Conservation (phyloP, 2,797 vertebrate species). For the Sebastes kiyomatsui region DNA sequence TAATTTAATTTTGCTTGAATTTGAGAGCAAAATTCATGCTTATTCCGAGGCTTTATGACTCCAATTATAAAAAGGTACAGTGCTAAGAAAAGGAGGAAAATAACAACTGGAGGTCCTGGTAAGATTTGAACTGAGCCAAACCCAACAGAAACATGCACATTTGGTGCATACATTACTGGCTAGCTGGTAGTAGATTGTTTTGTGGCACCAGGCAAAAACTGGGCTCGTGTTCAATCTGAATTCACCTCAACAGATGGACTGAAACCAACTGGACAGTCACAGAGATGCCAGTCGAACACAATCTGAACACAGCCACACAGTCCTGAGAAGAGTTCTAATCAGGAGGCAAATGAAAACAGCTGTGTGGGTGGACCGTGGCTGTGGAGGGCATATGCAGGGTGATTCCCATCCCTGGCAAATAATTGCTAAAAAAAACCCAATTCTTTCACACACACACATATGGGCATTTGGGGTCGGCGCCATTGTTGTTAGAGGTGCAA, state of each 20-base stretch:
- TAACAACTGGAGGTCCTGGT: background rate
- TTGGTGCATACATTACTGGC: background rate
- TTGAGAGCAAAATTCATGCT: background rate
- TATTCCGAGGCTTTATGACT: background rate
- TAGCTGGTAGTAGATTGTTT: background rate
- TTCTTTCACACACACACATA: too few relatives aligned
- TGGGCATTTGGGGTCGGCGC: too few relatives aligned
- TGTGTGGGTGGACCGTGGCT: slow-evolving; percentile 34
- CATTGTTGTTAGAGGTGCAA: too few relatives aligned
- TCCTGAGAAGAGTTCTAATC: slow-evolving; percentile 10
- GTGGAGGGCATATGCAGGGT: slow-evolving; percentile 8
- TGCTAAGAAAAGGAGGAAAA: background rate
- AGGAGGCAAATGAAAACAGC: slow-evolving; percentile 8
- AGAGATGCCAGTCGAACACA: slow-evolving; percentile 15
- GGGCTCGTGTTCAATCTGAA: background rate
- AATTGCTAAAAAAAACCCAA: background rate
- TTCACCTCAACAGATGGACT: background rate
- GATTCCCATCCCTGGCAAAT: slow-evolving; percentile 21
- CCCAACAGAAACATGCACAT: too few relatives aligned
- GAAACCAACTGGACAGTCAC: background rate
- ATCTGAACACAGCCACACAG: background rate
- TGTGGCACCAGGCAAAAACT: background rate
- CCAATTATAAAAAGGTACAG: background rate
- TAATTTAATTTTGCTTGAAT: background rate
- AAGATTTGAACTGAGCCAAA: background rate